Evolutionary conservation across 1,140 invertebrate species (phyloP).

Genomic region (Triops longicaudatus): DNA sequence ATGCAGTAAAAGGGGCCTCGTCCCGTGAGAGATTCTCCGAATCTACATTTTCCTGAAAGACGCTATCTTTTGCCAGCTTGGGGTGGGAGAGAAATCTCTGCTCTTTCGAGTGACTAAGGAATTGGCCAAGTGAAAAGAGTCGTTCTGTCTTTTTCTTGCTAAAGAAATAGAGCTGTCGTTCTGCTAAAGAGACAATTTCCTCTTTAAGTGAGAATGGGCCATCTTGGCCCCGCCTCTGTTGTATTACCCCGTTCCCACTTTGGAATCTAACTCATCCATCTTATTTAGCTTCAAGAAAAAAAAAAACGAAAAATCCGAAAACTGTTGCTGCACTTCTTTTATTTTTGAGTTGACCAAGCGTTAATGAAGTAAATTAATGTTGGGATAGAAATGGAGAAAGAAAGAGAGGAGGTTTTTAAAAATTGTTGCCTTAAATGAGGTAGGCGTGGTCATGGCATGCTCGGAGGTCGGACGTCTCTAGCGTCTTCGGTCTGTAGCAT

Average conservation of each 20-base stretch:
- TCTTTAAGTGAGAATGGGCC: slow-evolving; percentile 9
- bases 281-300: background rate
- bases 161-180: background rate
- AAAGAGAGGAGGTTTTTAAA: no score
- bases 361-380: background rate
- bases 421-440: background rate
- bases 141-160: background rate
- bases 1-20: background rate
- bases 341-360: background rate
- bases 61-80: background rate
- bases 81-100: background rate
- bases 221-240: background rate
- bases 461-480: background rate
- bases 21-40: background rate
- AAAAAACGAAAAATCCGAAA: background rate
- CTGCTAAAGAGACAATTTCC: background rate
- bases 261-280: slow-evolving; percentile 3
- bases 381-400: no score
- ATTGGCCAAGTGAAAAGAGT: background rate
- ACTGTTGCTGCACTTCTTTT: background rate
- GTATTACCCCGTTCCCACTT: background rate
- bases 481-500: background rate
- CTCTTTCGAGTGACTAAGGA: background rate
- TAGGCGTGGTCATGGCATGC: background rate
- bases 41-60: background rate